Evolutionary conservation across 2,797 vertebrate genomes (phyloP).

Genomic region (Alca torda): DNA sequence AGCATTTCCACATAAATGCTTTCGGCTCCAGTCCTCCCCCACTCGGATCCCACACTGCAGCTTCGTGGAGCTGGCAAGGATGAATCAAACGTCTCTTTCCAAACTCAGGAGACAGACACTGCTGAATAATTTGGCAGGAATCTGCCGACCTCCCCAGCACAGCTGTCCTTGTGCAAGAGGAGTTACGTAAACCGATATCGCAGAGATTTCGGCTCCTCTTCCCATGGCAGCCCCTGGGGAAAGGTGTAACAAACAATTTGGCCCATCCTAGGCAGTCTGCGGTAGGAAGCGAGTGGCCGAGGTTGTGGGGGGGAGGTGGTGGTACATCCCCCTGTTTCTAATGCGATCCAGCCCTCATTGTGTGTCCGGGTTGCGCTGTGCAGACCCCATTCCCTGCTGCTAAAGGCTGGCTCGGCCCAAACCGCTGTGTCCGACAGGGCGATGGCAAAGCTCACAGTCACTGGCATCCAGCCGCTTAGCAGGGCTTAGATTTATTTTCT

Average conservation of each 20-base stretch:
- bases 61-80: not conserved
- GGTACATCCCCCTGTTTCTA: not conserved
- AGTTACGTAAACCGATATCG: not conserved
- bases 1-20: not conserved
- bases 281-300: not conserved
- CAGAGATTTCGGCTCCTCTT: not conserved
- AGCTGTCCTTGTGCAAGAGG: conserved; percentile 28
- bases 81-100: conserved; percentile 9
- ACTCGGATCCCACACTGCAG: not conserved
- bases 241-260: no score
- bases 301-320: not conserved
- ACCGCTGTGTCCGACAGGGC: rapidly evolving
- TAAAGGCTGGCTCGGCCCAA: not conserved
- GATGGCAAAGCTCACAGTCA: not conserved
- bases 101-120: conserved; percentile 18
- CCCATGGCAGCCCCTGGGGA: not conserved
- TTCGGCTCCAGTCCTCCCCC: not conserved
- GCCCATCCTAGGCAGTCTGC: not conserved
- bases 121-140: conserved; percentile 48
- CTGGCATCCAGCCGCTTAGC: not conserved
- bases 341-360: rapidly evolving
- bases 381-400: not conserved
- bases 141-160: conserved; percentile 13
- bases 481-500: not conserved
- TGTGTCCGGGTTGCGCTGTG: rapidly evolving